Base-by-base conservation (phyloP, 2,113 vertebrate genomes). In the Apistogramma diplotaenia region DNA sequence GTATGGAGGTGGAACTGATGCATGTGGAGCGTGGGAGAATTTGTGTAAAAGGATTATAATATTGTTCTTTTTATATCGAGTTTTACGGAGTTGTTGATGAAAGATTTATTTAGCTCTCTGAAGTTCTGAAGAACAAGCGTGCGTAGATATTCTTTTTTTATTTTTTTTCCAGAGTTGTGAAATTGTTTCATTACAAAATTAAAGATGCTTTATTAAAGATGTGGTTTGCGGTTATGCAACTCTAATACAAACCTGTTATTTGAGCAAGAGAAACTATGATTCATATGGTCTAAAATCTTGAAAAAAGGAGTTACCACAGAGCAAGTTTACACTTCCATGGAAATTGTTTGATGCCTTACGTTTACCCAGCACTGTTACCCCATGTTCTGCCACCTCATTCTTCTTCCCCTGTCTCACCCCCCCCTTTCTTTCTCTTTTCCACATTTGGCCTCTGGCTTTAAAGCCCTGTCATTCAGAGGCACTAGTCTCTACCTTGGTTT, bases 321-420 rank as follows among this genome's bases (percentile, higher is more conserved):
- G 61, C 33, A 82, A 51, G 25, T 76, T 85, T 49, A 70, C 78
- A 78, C 78, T 29, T 83, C 54, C 35, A 21, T 35, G 51, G 74
- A 76, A 71, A 19, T 67, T 72, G 51, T 58, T 84, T 71, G 57
- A 46, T 19, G 27, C 78, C 75, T 87, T 72, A 77, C 80, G 70
- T 76, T 56, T 18, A 55, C 19, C 35, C 29, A 25, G 10, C 25
- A 6, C 67, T 74, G 31, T 56, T 13, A 40, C 53, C 31, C 78
- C 16, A 35, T 46, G 51, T 71, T 53, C 57, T 58, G 46, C 60
- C 33, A 54, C 74, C 57, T 62, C 74, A 60, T 61, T 79, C 40
- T 77, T 25, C 27, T 19, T 78, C 56, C 55, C 54, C 29, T 16
- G 43, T 19, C 49, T 74, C 49, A 9, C 62, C 27, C 51, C 62